phyloP scores from a whole-genome alignment of 2,888 invertebrate genomes.

The Halocaridina rubra region DNA sequence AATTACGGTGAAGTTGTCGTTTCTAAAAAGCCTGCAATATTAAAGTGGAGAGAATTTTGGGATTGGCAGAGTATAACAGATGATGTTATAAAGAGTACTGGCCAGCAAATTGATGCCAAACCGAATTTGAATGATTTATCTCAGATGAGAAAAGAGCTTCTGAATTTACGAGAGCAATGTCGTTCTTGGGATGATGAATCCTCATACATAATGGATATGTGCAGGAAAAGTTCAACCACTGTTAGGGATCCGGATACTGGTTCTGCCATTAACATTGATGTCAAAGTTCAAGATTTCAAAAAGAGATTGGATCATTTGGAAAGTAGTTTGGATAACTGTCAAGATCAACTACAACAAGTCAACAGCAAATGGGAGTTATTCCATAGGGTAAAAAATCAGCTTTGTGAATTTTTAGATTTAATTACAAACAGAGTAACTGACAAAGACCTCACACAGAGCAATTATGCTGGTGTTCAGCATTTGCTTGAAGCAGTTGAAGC shows the following conservation, averaged over 20 bases:
- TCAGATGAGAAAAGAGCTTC: constrained; percentile 56
- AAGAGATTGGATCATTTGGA: constrained; percentile 69
- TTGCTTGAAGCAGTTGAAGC: constrained; percentile 66
- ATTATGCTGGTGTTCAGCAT: constrained; percentile 65
- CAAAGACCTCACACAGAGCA: constrained; percentile 63
- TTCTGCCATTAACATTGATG: constrained; percentile 77
- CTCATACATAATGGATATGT: constrained; percentile 65
- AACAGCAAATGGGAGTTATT: constrained; percentile 81
- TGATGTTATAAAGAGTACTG: constrained; percentile 52
- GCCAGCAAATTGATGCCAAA: constrained; percentile 58
- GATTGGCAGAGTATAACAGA: constrained; percentile 62
- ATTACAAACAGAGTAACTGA: constrained; percentile 36
- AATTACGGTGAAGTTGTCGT: constrained; percentile 46
- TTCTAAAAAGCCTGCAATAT: constrained; percentile 60
- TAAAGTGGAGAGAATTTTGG: constrained; percentile 63
- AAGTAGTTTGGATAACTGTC: constrained; percentile 66
- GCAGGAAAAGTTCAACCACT: constrained; percentile 73
- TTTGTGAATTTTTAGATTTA: constrained; percentile 70
- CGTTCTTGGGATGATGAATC: constrained; percentile 65
- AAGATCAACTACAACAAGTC: constrained; percentile 68
- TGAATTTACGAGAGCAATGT: constrained; percentile 57
- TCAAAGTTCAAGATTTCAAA: constrained; percentile 79
- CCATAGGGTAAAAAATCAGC: constrained; percentile 78
- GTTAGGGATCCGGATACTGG: constrained; percentile 78
- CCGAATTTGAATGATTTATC: constrained; percentile 41